Conservation (phyloP, 2,113 vertebrate genomes). For the Gallinago media region DNA sequence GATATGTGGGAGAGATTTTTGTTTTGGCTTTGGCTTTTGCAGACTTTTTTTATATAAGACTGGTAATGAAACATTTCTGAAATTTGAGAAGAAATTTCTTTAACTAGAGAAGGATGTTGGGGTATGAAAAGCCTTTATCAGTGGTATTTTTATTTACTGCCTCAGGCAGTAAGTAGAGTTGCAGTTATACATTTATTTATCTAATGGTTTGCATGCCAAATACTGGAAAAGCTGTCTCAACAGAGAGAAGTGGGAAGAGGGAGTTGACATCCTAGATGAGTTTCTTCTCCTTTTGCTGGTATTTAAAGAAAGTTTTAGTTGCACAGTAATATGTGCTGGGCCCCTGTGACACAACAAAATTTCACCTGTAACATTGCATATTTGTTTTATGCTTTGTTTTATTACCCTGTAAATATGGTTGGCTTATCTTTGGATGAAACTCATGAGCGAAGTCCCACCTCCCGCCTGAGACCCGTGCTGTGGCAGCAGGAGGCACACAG, state of each 20-base stretch:
- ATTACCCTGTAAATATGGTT: not conserved
- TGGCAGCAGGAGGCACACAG: not conserved
- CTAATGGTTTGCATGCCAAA: not conserved
- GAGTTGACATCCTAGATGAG: not conserved
- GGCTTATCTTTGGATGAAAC: not conserved
- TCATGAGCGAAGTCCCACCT: not conserved
- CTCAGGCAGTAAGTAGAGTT: not conserved
- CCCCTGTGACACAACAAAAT: not conserved
- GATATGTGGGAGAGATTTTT: not conserved
- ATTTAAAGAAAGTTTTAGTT: not conserved
- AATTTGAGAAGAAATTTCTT: not conserved
- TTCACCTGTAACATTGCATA: not conserved
- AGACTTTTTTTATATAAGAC: not conserved
- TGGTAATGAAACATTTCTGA: not conserved
- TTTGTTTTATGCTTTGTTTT: not conserved
- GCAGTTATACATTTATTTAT: not conserved
- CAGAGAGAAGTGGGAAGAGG: not conserved
- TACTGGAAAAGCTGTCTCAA: not conserved
- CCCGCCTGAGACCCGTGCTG: not conserved
- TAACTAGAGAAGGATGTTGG: not conserved
- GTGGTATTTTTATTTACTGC: not conserved
- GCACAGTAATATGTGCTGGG: not conserved
- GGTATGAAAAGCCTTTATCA: not conserved
- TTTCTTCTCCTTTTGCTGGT: not conserved
- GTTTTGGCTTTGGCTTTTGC: not conserved